Percentiles rank a stretch among this genome's conserved stretches.
Conservation (phyloP, 1,140 invertebrate species). For the Battus philenor region DNA sequence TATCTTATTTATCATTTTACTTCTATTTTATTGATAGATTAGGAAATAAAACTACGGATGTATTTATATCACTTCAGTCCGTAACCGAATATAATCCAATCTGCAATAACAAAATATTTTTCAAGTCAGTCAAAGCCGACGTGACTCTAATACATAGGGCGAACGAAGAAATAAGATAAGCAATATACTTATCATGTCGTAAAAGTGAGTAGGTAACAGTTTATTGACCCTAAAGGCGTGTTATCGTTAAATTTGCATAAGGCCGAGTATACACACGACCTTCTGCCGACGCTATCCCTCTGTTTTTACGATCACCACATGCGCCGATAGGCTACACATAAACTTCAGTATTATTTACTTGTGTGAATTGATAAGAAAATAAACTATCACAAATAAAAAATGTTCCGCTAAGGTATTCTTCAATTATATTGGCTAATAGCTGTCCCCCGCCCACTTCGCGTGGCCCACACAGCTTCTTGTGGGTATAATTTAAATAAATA, state of each 20-base stretch:
- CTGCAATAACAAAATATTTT: conserved; percentile 48
- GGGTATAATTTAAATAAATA: too few relatives aligned
- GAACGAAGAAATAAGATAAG: conserved; percentile 39
- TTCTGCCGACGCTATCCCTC: conserved; percentile 43
- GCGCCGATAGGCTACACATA: conserved; percentile 27
- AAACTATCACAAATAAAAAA: too few relatives aligned
- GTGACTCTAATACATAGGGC: conserved; percentile 40
- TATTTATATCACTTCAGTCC: background rate
- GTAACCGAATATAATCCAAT: conserved; percentile 21
- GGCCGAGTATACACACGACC: conserved; percentile 40
- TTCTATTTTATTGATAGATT: too few relatives aligned
- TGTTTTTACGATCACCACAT: conserved; percentile 49
- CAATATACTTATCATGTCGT: conserved; percentile 68
- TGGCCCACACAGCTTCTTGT: too few relatives aligned
- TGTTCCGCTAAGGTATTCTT: too few relatives aligned
- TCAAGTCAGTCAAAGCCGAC: conserved; percentile 31
- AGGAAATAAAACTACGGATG: too few relatives aligned
- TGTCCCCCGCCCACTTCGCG: too few relatives aligned
- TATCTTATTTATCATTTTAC: too few relatives aligned
- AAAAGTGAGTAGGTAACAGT: conserved; percentile 63
- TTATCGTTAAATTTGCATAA: conserved; percentile 70
- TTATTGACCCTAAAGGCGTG: conserved; percentile 67
- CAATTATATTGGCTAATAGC: too few relatives aligned
- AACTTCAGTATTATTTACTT: conserved; percentile 24
- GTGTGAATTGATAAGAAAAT: too few relatives aligned